Evolutionary conservation across 2,113 vertebrate genomes (phyloP).

Genomic region (Oostethus manadensis): DNA sequence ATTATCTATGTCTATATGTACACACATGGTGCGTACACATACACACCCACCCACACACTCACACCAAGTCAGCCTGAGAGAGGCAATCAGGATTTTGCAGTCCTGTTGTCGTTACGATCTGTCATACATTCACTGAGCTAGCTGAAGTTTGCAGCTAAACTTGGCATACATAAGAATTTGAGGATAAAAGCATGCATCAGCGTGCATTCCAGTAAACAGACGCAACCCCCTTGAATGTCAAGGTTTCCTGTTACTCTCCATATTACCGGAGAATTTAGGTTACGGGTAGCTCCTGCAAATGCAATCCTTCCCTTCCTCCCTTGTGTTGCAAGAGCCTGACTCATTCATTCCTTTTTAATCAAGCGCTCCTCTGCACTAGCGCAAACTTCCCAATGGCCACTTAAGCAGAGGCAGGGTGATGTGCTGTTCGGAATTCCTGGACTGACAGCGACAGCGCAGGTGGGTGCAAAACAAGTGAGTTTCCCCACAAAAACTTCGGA

Average conservation of each 20-base stretch:
- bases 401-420: background rate
- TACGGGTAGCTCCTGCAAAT: background rate
- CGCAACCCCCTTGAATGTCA: background rate
- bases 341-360: background rate
- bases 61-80: too few relatives aligned
- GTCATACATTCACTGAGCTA: too few relatives aligned
- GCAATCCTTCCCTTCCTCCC: background rate
- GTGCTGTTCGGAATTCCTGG: conserved; percentile 6
- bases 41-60: too few relatives aligned
- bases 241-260: conserved; percentile 8
- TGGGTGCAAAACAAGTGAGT: background rate
- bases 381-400: background rate
- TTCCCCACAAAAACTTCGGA: background rate
- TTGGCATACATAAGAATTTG: background rate
- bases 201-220: background rate
- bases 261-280: background rate
- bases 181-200: background rate
- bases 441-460: conserved; percentile 15
- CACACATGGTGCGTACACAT: too few relatives aligned
- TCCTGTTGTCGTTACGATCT: too few relatives aligned
- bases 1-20: too few relatives aligned
- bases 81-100: too few relatives aligned
- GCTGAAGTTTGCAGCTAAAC: too few relatives aligned
- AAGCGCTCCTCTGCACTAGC: background rate
- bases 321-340: background rate